phyloP scores from a whole-genome alignment of 1,140 invertebrate genomes.

The Ceratitis capitata region DNA sequence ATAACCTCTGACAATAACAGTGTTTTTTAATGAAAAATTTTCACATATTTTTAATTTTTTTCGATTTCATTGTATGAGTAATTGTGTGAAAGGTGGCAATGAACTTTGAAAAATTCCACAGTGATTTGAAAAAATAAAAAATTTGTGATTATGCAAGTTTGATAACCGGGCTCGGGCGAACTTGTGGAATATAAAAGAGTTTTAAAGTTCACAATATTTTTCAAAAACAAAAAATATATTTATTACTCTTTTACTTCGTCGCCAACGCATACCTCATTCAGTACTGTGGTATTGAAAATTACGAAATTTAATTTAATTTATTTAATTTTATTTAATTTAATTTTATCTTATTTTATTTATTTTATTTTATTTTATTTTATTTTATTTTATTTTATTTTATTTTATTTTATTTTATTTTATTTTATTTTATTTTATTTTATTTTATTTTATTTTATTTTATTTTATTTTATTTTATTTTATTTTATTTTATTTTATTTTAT shows the following conservation, averaged over 20 bases:
- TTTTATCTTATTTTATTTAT: no score
- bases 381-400: not conserved
- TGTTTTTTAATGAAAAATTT: no score
- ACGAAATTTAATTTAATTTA: no score
- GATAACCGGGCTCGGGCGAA: not conserved
- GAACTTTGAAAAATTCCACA: slow-evolving; percentile 6
- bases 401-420: no score
- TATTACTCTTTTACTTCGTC: not conserved
- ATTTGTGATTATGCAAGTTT: not conserved
- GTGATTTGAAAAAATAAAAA: not conserved
- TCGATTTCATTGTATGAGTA: not conserved
- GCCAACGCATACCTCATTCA: no score
- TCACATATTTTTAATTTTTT: not conserved
- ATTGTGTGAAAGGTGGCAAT: not conserved
- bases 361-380: not conserved
- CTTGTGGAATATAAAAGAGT: no score
- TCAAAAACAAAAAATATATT: not conserved
- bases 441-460: not conserved
- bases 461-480: no score
- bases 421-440: not conserved
- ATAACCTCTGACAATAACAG: not conserved
- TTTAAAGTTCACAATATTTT: not conserved
- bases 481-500: not conserved
- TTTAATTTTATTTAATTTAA: no score
- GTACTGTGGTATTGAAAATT: not conserved